Conservation (phyloP, 2,888 invertebrate genomes). For the Drosophila gaucha region DNA sequence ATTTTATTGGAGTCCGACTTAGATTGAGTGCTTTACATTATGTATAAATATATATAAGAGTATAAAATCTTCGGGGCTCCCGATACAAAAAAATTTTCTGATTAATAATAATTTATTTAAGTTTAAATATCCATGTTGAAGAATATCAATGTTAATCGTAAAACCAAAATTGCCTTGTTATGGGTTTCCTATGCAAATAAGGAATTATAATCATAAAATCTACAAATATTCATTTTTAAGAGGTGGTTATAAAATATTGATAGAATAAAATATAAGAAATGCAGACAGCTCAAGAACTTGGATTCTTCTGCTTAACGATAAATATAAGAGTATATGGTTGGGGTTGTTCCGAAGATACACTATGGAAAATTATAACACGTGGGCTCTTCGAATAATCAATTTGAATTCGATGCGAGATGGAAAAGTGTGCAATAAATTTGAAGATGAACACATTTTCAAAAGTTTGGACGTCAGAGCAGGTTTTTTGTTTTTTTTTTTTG, state of each 20-base stretch:
- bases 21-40: too few relatives aligned
- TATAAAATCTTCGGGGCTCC: not conserved
- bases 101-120: not conserved
- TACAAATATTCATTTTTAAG: too few relatives aligned
- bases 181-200: too few relatives aligned
- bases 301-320: too few relatives aligned
- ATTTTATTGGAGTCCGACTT: too few relatives aligned
- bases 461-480: slow-evolving; percentile 27
- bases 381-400: slow-evolving; percentile 13
- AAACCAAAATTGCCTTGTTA: too few relatives aligned
- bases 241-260: too few relatives aligned
- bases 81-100: not conserved
- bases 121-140: not conserved
- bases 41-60: not conserved
- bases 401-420: slow-evolving; percentile 14
- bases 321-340: too few relatives aligned
- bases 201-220: too few relatives aligned
- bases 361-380: not conserved
- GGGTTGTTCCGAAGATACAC: too few relatives aligned
- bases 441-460: slow-evolving; percentile 17
- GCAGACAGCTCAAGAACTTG: too few relatives aligned
- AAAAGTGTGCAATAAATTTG: slow-evolving; percentile 10
- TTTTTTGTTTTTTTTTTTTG: slow-evolving; percentile 28
- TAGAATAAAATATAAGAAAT: too few relatives aligned
- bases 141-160: slow-evolving; percentile 2